phyloP scores from a whole-genome alignment of 2,888 invertebrate genomes.

The Ectemnius lituratus region DNA sequence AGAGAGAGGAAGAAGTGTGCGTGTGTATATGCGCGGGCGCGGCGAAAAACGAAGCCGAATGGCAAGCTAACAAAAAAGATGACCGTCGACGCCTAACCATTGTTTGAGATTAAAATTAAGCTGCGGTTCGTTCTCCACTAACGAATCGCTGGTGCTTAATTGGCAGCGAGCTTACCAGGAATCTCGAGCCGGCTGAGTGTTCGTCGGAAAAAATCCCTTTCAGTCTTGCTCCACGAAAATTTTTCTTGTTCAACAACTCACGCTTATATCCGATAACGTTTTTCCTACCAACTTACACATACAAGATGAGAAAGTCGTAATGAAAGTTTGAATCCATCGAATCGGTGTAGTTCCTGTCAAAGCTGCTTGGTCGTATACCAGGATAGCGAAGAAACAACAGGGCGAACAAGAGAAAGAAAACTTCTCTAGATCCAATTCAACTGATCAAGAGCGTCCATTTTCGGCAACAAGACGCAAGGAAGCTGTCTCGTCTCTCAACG shows the following conservation, averaged over 20 bases:
- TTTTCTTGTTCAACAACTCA: not conserved
- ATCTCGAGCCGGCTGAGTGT: not conserved
- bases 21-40: not conserved
- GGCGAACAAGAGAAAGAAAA: too few relatives aligned
- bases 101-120: conserved; percentile 57
- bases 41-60: conserved; percentile 8
- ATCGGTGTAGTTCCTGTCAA: too few relatives aligned
- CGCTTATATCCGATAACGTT: too few relatives aligned
- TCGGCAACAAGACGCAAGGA: too few relatives aligned
- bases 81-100: conserved; percentile 31
- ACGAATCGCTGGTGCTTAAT: conserved; percentile 50
- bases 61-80: conserved; percentile 20
- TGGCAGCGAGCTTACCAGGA: conserved; percentile 26
- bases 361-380: too few relatives aligned
- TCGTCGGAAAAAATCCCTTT: not conserved
- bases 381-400: too few relatives aligned
- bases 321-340: too few relatives aligned
- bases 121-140: conserved; percentile 42
- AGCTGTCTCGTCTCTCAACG: too few relatives aligned
- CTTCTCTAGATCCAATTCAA: too few relatives aligned
- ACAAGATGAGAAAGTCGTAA: too few relatives aligned
- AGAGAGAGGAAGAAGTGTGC: not conserved
- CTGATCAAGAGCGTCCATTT: too few relatives aligned
- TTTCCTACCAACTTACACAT: too few relatives aligned
- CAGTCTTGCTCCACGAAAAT: not conserved